Conservation (phyloP, 2,113 vertebrate species). For the Hippocampus guttulatus region DNA sequence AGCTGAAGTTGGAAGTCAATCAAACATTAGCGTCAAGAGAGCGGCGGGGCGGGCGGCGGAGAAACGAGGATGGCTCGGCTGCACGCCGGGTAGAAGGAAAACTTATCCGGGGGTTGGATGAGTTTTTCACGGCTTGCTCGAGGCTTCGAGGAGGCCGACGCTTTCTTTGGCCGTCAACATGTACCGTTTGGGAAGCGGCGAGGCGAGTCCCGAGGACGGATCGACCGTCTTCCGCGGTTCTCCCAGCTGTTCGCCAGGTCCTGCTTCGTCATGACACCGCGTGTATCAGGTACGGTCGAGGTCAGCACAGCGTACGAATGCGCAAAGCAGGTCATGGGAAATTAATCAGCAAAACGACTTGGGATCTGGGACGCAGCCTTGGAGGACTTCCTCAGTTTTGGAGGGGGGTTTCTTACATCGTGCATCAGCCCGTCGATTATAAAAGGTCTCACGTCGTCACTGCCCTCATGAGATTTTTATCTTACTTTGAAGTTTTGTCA, state of each 20-base stretch:
- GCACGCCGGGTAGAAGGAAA: not conserved
- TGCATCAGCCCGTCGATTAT: not conserved
- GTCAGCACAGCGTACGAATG: not conserved
- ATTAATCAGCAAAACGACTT: slow-evolving; percentile 6
- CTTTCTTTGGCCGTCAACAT: slow-evolving; percentile 13
- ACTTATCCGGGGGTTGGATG: too few species aligned
- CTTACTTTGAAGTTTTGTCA: not conserved
- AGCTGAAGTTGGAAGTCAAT: slow-evolving; percentile 46
- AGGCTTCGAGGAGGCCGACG: not conserved
- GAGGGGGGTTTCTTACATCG: not conserved
- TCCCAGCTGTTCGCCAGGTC: slow-evolving; percentile 10
- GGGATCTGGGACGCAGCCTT: not conserved
- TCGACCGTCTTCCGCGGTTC: slow-evolving; percentile 3
- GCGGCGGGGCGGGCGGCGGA: slow-evolving; percentile 12
- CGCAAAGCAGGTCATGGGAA: slow-evolving; percentile 6
- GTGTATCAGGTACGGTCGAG: slow-evolving; percentile 23
- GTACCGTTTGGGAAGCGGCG: not conserved
- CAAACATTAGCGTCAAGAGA: slow-evolving; percentile 33
- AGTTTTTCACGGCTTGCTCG: not conserved
- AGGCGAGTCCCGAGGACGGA: slow-evolving; percentile 13
- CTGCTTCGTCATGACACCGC: slow-evolving; percentile 13
- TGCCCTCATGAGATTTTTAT: not conserved
- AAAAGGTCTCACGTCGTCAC: not conserved
- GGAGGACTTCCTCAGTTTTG: not conserved
- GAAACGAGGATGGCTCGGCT: slow-evolving; percentile 4